phyloP scores from a whole-genome alignment of 2,797 vertebrate genomes.

The Megaceryle alcyon region DNA sequence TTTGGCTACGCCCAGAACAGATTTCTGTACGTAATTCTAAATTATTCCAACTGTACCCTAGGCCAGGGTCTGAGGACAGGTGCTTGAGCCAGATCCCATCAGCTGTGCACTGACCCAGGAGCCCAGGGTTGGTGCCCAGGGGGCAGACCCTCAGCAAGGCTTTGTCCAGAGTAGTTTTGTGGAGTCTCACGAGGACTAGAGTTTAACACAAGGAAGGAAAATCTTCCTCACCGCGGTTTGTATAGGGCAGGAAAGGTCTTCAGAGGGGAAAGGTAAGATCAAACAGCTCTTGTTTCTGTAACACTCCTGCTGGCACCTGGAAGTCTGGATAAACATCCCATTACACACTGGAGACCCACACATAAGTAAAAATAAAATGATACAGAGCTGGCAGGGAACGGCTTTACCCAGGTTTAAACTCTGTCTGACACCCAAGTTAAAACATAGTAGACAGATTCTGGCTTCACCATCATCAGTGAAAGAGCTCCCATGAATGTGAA shows the following conservation, averaged over 20 bases:
- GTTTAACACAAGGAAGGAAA: not conserved
- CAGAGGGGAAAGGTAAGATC: not conserved
- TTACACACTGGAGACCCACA: not conserved
- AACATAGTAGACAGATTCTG: not conserved
- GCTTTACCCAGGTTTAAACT: not conserved
- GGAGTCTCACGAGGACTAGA: not conserved
- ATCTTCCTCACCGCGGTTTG: not conserved
- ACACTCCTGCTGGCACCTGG: not conserved
- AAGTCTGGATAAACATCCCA: not conserved
- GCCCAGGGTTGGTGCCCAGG: fast-evolving
- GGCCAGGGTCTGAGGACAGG: not conserved
- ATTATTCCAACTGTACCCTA: not conserved
- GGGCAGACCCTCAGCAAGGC: not conserved
- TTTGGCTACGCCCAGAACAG: not conserved
- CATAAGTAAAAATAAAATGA: not conserved
- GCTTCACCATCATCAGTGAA: not conserved
- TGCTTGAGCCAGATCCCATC: not conserved
- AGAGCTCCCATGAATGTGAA: not conserved
- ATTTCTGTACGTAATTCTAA: not conserved
- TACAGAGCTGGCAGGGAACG: not conserved
- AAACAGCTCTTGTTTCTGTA: not conserved
- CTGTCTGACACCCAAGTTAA: not conserved
- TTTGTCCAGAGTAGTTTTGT: not conserved
- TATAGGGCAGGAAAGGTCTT: not conserved
- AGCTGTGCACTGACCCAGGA: not conserved